phyloP scores from a whole-genome alignment of 2,888 invertebrate species.

The Gymnocheta viridis region DNA sequence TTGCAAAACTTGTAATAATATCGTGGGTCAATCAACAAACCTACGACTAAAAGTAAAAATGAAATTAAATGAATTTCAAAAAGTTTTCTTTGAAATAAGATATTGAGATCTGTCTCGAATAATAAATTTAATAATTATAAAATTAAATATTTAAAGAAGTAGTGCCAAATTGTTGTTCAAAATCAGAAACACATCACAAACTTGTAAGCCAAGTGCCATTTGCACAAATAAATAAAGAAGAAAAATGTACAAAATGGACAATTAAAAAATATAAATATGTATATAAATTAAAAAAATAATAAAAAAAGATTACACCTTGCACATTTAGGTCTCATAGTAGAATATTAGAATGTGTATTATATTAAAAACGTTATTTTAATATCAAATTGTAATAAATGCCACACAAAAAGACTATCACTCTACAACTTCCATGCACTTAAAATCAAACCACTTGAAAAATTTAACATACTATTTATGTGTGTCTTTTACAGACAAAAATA shows the following conservation, averaged over 20 bases:
- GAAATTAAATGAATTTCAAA: too few species aligned
- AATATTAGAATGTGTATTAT: conserved; percentile 6
- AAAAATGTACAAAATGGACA: neutral
- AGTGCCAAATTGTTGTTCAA: neutral
- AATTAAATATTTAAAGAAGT: neutral
- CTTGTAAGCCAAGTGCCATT: conserved; percentile 42
- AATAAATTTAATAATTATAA: too few species aligned
- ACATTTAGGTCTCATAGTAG: neutral
- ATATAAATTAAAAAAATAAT: neutral
- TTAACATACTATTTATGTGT: neutral
- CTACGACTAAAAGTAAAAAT: conserved; percentile 12
- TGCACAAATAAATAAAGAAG: conserved; percentile 16
- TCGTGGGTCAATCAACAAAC: conserved; percentile 14
- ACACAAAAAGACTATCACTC: conserved; percentile 8
- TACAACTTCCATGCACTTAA: conserved; percentile 32
- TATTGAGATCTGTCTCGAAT: too few species aligned
- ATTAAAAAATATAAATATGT: neutral
- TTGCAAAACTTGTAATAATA: too few species aligned
- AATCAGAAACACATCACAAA: neutral
- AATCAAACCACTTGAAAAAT: conserved; percentile 32
- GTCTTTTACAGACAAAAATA: conserved; percentile 1
- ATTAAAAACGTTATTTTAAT: conserved; percentile 11
- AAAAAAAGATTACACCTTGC: neutral
- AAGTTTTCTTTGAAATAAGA: too few species aligned
- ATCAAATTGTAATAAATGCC: conserved; percentile 32